Evolutionary conservation across 1,140 invertebrate genomes (phyloP).

Genomic region (Ephestia elutella): DNA sequence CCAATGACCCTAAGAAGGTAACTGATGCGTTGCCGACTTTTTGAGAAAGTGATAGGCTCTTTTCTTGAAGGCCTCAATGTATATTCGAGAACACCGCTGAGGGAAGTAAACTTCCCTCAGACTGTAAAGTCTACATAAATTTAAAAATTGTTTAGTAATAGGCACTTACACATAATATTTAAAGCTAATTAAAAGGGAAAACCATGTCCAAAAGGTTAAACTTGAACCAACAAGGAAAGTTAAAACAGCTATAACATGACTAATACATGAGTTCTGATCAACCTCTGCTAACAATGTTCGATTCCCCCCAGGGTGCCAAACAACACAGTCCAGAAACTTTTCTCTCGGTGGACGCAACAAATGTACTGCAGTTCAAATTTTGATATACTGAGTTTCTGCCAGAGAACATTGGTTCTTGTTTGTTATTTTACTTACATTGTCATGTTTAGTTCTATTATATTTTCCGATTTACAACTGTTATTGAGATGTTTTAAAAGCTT

Average conservation of each 20-base stretch:
- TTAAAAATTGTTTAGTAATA: too few species aligned
- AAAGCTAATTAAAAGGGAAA: not conserved
- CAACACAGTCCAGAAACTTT: not conserved
- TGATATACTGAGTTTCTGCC: slow-evolving; percentile 2
- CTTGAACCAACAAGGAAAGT: not conserved
- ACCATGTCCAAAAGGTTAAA: not conserved
- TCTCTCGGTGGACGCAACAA: not conserved
- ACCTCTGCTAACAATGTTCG: not conserved
- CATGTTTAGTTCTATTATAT: not conserved
- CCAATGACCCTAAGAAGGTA: too few species aligned
- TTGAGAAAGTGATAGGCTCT: too few species aligned
- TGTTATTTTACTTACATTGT: not conserved
- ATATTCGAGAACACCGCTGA: too few species aligned
- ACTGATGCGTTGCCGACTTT: too few species aligned
- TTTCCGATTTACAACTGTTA: too few species aligned
- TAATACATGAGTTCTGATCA: not conserved
- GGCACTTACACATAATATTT: too few species aligned
- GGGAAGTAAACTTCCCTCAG: too few species aligned
- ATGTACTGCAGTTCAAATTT: slow-evolving; percentile 5
- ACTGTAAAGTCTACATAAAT: too few species aligned
- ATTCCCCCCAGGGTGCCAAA: not conserved
- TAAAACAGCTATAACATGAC: not conserved
- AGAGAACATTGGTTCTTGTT: not conserved
- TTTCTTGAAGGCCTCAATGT: too few species aligned
- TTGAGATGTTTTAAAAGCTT: too few species aligned